Base-by-base conservation (phyloP, 1,140 invertebrate species). In the Hestina assimilis region DNA sequence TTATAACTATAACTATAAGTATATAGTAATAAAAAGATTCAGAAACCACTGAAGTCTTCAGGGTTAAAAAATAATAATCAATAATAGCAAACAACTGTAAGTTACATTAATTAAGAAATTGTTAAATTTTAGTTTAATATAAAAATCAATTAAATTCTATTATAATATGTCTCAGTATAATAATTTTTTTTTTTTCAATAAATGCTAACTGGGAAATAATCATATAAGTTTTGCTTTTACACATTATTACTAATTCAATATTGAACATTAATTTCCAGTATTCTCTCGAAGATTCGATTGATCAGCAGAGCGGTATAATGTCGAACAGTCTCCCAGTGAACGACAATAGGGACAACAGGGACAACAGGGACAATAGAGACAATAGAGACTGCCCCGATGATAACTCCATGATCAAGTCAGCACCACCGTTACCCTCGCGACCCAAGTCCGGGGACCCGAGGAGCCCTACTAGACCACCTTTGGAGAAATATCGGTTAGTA, bases 391-490 rank as follows among this genome's bases (percentile, higher is more conserved):
- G 59, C 12, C 5, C 29, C 0, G 70, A 70, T 9, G 69, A 70
- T 7, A n/a, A n/a, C n/a, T 52, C 66, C 17, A 83, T 82, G 82
- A 55, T 71, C 11, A 80, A 84, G 52, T 84, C 81, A 0, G 83
- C 79, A 4, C 81, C 83, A 6, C 83, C 81, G 1, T 33, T 82
- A 41, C 81, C 81, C 1, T 58, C 52, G 1, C 53, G 83, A 35
- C 83, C 82, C n/a, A 80, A 76, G 56, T 80, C 79, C 0, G 79
- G 81, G 0, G 80, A 83, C 35, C 83, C 81, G 0, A 58, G 81
- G 33, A 84, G 83, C 46, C 83, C 83, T 2, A 83, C 79, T 0
- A 33, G 73, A 62, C 75, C 75, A 56, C 65, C 71, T 0, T 48
- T 67, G 3, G 75, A 84, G 1, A 81, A 78, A 41, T 81, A 79